phyloP scores from a whole-genome alignment of 2,888 invertebrate genomes.

The Urechis unicinctus region DNA sequence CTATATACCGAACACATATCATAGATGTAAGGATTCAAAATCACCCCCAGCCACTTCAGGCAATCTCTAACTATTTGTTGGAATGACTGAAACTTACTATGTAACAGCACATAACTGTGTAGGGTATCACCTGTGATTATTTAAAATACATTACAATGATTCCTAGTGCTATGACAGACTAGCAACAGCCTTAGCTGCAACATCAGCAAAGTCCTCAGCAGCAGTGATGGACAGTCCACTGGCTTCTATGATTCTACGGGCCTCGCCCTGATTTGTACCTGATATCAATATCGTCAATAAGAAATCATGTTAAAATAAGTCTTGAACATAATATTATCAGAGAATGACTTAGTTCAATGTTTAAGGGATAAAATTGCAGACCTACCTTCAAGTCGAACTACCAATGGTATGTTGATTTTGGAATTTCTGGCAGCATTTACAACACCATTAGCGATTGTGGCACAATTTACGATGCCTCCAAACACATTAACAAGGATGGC shows the following conservation, averaged over 20 bases:
- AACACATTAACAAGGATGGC: slow-evolving; percentile 97
- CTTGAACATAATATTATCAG: too few species aligned
- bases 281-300: slow-evolving; percentile 14
- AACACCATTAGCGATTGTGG: slow-evolving; percentile 91
- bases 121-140: too few species aligned
- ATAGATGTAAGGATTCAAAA: too few species aligned
- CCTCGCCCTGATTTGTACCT: slow-evolving; percentile 79
- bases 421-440: slow-evolving; percentile 78
- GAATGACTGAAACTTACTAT: too few species aligned
- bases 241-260: slow-evolving; percentile 72
- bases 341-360: too few species aligned
- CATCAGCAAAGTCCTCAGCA: slow-evolving; percentile 83
- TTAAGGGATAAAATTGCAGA: too few species aligned
- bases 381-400: slow-evolving; percentile 87
- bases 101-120: too few species aligned
- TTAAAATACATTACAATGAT: too few species aligned
- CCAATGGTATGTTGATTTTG: slow-evolving; percentile 75
- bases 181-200: slow-evolving; percentile 78
- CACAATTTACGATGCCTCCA: slow-evolving; percentile 98
- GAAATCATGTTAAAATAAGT: background rate
- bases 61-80: too few species aligned
- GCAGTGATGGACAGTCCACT: slow-evolving; percentile 78
- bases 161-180: too few species aligned
- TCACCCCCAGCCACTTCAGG: too few species aligned
- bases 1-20: too few species aligned